A percentile compares a stretch with the other conserved stretches of the same genome.
Evolutionary conservation across 2,113 vertebrate species (phyloP).

Genomic region (Thamnaconus septentrionalis): DNA sequence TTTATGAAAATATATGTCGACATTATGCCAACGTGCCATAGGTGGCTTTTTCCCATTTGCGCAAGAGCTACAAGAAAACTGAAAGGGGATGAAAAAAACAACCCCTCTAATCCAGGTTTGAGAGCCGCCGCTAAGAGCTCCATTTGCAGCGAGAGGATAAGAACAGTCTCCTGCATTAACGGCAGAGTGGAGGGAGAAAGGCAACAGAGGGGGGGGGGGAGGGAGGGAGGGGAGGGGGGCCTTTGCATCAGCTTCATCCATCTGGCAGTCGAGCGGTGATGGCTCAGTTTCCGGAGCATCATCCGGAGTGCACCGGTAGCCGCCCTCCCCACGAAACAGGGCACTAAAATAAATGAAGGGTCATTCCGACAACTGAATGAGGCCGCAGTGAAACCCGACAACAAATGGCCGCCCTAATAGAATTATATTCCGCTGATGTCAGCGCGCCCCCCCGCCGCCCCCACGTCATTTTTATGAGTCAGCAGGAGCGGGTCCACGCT

Average conservation of each 20-base stretch:
- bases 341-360: conserved; percentile 67
- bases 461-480: conserved; percentile 75
- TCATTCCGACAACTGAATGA: conserved; percentile 63
- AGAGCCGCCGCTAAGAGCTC: conserved; percentile 40
- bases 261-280: conserved; percentile 41
- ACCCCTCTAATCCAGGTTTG: conserved; percentile 21
- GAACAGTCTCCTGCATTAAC: conserved; percentile 46
- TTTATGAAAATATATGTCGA: no score
- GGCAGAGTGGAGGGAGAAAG: conserved; percentile 3
- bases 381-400: conserved; percentile 58
- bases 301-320: conserved; percentile 48
- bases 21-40: no score
- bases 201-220: conserved; percentile 12
- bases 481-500: conserved; percentile 51
- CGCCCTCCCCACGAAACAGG: conserved; percentile 39
- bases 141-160: conserved; percentile 43
- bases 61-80: neutral
- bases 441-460: conserved; percentile 55
- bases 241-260: conserved; percentile 42
- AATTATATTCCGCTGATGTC: conserved; percentile 72
- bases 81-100: neutral
- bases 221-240: conserved; percentile 12
- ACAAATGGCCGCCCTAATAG: conserved; percentile 64
- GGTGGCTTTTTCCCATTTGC: neutral
- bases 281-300: conserved; percentile 43